Conservation (phyloP, 2,113 vertebrate genomes). For the Hippopotamus amphibius region DNA sequence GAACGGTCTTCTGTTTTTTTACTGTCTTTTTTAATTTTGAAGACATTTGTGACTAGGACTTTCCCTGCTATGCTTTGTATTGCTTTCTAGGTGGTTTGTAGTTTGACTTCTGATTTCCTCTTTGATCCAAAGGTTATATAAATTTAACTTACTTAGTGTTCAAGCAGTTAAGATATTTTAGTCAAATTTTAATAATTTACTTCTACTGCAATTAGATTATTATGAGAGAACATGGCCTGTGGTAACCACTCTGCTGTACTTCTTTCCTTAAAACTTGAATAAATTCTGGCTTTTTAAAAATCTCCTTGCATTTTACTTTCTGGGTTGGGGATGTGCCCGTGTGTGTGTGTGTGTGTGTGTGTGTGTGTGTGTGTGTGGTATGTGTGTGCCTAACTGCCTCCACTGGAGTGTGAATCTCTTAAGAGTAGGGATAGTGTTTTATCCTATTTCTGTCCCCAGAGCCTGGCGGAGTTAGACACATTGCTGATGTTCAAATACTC, state of each 20-base stretch:
- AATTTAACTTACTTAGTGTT: conserved; percentile 1
- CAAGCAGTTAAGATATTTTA: neutral
- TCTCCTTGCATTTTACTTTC: neutral
- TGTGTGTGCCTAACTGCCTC: neutral
- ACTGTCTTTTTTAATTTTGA: neutral
- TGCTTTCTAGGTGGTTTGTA: neutral
- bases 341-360: neutral
- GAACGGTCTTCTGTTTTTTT: neutral
- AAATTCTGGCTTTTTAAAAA: neutral
- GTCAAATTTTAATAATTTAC: neutral
- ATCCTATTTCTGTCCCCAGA: neutral
- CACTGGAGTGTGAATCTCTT: neutral
- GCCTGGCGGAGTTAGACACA: neutral
- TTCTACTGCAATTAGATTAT: neutral
- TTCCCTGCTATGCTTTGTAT: neutral
- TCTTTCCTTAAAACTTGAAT: neutral
- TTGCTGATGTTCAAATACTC: neutral
- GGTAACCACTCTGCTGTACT: neutral
- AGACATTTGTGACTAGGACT: neutral
- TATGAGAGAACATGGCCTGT: neutral
- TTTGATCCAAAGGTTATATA: neutral
- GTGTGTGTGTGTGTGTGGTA: neutral
- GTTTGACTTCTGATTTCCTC: neutral
- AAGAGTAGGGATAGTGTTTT: neutral
- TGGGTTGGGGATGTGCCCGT: neutral